Conservation (phyloP, 2,113 vertebrate genomes). For the Mobula birostris region DNA sequence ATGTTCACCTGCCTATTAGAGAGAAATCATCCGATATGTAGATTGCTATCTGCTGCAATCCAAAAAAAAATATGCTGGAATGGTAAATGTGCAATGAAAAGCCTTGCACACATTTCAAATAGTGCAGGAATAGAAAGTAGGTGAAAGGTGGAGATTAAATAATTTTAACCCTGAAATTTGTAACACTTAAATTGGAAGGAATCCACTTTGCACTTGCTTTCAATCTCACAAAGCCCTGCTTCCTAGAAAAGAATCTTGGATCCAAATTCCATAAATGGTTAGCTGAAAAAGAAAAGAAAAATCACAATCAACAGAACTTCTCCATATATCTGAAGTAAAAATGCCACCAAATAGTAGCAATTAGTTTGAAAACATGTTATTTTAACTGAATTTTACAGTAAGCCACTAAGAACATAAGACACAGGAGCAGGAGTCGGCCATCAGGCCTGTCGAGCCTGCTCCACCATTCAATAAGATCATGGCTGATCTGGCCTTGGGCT, state of each 20-base stretch:
- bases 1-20: constrained; percentile 53
- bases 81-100: constrained; percentile 66
- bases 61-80: constrained; percentile 73
- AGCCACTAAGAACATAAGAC: neutral
- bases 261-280: constrained; percentile 72
- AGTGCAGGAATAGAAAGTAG: constrained; percentile 65
- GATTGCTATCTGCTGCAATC: constrained; percentile 72
- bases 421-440: no score
- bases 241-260: constrained; percentile 58
- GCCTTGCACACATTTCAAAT: constrained; percentile 60
- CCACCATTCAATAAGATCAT: no score
- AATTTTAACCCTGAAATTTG: constrained; percentile 67
- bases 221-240: constrained; percentile 58
- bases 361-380: neutral
- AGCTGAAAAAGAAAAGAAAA: constrained; percentile 71
- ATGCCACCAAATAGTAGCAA: constrained; percentile 35
- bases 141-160: constrained; percentile 42
- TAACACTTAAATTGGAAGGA: constrained; percentile 58
- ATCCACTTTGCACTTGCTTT: constrained; percentile 53
- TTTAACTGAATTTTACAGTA: neutral
- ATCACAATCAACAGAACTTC: constrained; percentile 32
- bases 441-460: no score
- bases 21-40: constrained; percentile 66
- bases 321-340: constrained; percentile 41
- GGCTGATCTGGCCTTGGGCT: no score